A percentile compares a stretch with the other conserved stretches of the same genome.
Evolutionary conservation across 2,888 invertebrate species (phyloP).

Genomic region (Rapana venosa): DNA sequence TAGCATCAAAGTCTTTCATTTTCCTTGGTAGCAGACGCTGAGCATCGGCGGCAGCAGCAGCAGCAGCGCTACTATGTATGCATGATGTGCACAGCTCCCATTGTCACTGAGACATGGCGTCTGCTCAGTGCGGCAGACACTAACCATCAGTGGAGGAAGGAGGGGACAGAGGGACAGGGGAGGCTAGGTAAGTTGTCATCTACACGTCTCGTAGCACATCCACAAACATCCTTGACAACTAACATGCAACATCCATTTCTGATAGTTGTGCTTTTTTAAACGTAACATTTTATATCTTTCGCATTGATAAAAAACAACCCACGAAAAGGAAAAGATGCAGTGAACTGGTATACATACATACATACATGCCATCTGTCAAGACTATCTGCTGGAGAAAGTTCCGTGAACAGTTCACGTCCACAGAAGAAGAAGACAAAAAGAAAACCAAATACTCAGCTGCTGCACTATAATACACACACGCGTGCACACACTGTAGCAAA

Average conservation of each 20-base stretch:
- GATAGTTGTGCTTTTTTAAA: neutral
- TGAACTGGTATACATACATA: too few relatives aligned
- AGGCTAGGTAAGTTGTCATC: neutral
- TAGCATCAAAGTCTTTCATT: neutral
- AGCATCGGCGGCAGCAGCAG: neutral
- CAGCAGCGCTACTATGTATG: neutral
- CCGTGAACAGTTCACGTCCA: neutral
- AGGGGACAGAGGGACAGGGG: neutral
- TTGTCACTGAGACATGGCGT: neutral
- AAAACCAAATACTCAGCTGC: neutral
- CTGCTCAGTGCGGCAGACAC: neutral
- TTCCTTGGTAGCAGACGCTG: neutral
- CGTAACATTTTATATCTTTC: neutral
- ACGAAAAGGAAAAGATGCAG: neutral
- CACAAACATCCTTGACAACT: neutral
- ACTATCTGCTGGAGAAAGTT: neutral
- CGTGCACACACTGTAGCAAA: neutral
- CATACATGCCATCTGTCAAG: too few relatives aligned
- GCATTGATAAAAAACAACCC: neutral
- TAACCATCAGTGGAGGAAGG: neutral
- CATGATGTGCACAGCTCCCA: neutral
- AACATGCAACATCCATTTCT: neutral
- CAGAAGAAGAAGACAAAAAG: neutral
- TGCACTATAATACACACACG: conserved; percentile 12
- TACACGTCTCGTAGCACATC: neutral